phyloP scores from a whole-genome alignment of 2,888 invertebrate genomes.

The Vannuccia rotundouncinata region DNA sequence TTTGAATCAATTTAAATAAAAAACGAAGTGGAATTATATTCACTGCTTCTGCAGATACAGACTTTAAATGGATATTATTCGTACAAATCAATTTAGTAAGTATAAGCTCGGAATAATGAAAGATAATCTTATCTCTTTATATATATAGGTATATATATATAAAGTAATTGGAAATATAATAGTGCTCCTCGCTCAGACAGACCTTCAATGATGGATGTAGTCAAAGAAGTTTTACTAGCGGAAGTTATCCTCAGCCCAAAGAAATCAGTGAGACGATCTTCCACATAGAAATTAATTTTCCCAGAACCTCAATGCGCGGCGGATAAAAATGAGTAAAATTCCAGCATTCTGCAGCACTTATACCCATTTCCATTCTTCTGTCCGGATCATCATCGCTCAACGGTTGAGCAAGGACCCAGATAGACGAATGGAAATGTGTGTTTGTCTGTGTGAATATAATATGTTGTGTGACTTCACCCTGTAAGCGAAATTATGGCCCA shows the following conservation, averaged over 20 bases:
- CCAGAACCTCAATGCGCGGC: background rate
- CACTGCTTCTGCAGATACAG: too few relatives aligned
- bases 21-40: too few relatives aligned
- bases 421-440: conserved; percentile 2
- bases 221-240: background rate
- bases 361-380: too few relatives aligned
- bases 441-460: background rate
- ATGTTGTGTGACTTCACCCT: too few relatives aligned
- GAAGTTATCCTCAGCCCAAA: background rate
- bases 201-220: background rate
- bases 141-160: too few relatives aligned
- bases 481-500: too few relatives aligned
- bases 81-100: too few relatives aligned
- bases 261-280: conserved; percentile 19
- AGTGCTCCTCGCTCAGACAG: background rate
- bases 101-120: too few relatives aligned
- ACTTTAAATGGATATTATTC: too few relatives aligned
- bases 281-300: conserved; percentile 14
- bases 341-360: background rate
- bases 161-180: conserved; percentile 3
- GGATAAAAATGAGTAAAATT: conserved; percentile 8
- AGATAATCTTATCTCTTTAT: too few relatives aligned
- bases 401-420: background rate
- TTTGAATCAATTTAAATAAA: too few relatives aligned
- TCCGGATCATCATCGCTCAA: too few relatives aligned